phyloP scores from a whole-genome alignment of 2,888 invertebrate species.

The Melanchra persicariae region DNA sequence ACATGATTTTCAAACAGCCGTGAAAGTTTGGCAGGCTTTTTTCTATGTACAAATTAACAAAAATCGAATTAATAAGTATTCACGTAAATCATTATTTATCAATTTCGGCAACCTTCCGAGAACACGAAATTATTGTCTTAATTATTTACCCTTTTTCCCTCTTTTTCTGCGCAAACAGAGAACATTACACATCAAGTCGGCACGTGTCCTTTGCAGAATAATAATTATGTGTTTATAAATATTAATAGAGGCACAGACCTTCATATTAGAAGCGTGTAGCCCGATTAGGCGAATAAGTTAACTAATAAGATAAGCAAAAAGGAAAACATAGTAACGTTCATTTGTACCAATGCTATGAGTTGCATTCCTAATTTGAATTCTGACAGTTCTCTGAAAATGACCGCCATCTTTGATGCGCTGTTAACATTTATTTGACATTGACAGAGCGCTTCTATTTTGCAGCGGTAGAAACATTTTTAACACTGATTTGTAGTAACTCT shows the following conservation, averaged over 20 bases:
- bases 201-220: conserved; percentile 35
- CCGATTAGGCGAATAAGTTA: not conserved
- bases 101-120: not conserved
- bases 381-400: not conserved
- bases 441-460: no score
- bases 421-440: no score
- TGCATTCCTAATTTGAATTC: not conserved
- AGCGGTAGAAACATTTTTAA: no score
- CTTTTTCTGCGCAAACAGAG: conserved; percentile 8
- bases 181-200: conserved; percentile 36
- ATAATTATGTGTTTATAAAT: conserved; percentile 42
- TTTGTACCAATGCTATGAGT: not conserved
- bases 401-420: not conserved
- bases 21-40: no score
- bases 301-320: not conserved
- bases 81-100: not conserved
- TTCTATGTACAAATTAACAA: no score
- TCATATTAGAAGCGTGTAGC: conserved; percentile 10
- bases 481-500: no score
- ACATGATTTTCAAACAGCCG: no score
- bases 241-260: conserved; percentile 17
- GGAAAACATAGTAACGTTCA: not conserved
- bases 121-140: conserved; percentile 23
- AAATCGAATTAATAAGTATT: no score
- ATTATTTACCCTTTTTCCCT: conserved; percentile 11